Percentiles rank a stretch among this genome's conserved stretches.
Conservation (phyloP, 2,113 vertebrate species). For the Numida meleagris region DNA sequence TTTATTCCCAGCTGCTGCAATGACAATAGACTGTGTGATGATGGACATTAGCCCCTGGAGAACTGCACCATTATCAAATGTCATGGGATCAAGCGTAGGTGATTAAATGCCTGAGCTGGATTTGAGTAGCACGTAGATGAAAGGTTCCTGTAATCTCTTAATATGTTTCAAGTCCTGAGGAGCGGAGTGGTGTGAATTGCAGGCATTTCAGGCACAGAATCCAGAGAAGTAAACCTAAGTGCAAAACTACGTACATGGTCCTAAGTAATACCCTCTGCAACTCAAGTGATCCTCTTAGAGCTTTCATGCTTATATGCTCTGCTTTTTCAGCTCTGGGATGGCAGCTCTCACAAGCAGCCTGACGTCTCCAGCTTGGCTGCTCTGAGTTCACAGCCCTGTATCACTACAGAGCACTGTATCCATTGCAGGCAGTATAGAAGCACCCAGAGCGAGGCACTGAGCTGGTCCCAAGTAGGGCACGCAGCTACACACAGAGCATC, state of each 20-base stretch:
- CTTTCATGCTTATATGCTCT: neutral
- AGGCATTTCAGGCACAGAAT: neutral
- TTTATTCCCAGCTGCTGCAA: neutral
- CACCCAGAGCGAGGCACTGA: accelerated
- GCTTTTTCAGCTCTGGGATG: neutral
- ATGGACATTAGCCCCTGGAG: neutral
- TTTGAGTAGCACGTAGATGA: neutral
- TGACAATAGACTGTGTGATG: neutral
- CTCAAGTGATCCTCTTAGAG: slow-evolving; percentile 13
- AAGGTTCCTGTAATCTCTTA: slow-evolving; percentile 41
- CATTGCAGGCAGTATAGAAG: neutral
- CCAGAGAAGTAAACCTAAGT: neutral
- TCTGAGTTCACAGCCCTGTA: neutral
- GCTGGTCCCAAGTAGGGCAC: neutral
- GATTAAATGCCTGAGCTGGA: neutral
- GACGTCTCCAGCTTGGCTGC: neutral
- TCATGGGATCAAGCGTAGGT: neutral
- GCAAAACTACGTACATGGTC: neutral
- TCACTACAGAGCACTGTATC: neutral
- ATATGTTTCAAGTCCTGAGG: neutral
- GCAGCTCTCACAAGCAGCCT: neutral
- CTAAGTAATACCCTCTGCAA: slow-evolving; percentile 4
- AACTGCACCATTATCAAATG: neutral
- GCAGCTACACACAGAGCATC: neutral
- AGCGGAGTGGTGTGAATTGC: neutral